A percentile compares a stretch with the other conserved stretches of the same genome.
Conservation (phyloP, 2,888 invertebrate genomes). For the Lymantria dispar region DNA sequence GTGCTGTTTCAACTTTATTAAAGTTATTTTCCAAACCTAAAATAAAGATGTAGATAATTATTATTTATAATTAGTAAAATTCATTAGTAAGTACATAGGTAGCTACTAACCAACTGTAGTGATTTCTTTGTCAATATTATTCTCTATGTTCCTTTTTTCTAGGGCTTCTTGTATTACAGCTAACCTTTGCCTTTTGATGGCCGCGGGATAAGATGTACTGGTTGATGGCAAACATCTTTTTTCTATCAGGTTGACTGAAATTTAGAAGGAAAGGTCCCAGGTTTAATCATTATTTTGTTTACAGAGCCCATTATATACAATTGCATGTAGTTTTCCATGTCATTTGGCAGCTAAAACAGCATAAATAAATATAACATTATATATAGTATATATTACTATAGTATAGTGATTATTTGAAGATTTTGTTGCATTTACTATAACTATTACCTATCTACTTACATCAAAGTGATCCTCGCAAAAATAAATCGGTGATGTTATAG, state of each 20-base stretch:
- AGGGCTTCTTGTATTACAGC: background rate
- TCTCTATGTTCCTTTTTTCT: background rate
- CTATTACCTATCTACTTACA: conserved; percentile 3
- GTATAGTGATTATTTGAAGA: background rate
- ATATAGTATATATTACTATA: background rate
- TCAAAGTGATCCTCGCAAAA: conserved; percentile 15
- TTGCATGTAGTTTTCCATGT: conserved; percentile 40
- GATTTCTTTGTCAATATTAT: background rate
- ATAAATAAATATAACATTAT: background rate
- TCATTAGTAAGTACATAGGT: background rate
- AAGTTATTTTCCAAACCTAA: background rate
- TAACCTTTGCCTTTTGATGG: background rate
- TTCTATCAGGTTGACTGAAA: conserved; percentile 35
- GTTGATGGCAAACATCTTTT: conserved; percentile 7
- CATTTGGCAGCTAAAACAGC: conserved; percentile 36
- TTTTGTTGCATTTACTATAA: background rate
- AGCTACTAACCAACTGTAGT: background rate
- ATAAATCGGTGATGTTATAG: conserved; percentile 1
- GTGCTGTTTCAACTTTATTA: background rate
- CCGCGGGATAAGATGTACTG: background rate
- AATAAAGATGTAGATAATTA: background rate
- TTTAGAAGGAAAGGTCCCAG: conserved; percentile 35
- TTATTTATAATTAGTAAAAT: background rate
- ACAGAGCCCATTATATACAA: conserved; percentile 42
- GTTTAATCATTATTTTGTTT: conserved; percentile 38